Base-by-base conservation (phyloP, 2,888 invertebrate genomes). In the Drosophila pegasa region DNA sequence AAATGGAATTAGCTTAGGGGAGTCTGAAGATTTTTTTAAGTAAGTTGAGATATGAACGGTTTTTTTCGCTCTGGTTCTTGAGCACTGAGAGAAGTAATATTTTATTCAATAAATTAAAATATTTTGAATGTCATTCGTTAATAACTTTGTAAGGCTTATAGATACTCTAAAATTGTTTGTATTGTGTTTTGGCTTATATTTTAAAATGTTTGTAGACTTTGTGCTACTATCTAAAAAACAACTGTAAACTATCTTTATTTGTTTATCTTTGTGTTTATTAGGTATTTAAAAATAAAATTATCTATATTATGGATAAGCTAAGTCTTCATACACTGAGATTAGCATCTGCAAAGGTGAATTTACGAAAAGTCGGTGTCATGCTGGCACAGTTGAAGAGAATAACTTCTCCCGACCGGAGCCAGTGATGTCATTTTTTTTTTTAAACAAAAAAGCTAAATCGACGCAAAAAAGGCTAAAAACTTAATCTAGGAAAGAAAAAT, bases 1-100 rank as follows among this genome's bases (percentile, higher is more conserved):
- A 22, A 1, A 25, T 86, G 22, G 35, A 66, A 1, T 29, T 80
- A 12, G 65, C 66, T 58, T 80, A 75, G 9, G 9, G 14, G 16
- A 45, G 27, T 7, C 8, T 4, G 14, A 20, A 18, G 12, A 0
- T 47, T 31, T 3, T 0, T 14, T 31, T 20, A 20, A 8, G 14
- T 31, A 29, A 33, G n/a, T n/a, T n/a, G n/a, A n/a, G n/a, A n/a
- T n/a, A n/a, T n/a, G n/a, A n/a, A n/a, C n/a, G n/a, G n/a, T n/a
- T n/a, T n/a, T n/a, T n/a, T n/a, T n/a, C n/a, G n/a, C n/a, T n/a
- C n/a, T n/a, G n/a, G n/a, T n/a, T n/a, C n/a, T n/a, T n/a, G n/a
- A n/a, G n/a, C n/a, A n/a, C n/a, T n/a, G n/a, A n/a, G n/a, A n/a
- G n/a, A n/a, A n/a, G n/a, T n/a, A n/a, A n/a, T n/a, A n/a, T 10